Conservation (phyloP, 2,888 invertebrate species). For the Aleiodes testaceus region DNA sequence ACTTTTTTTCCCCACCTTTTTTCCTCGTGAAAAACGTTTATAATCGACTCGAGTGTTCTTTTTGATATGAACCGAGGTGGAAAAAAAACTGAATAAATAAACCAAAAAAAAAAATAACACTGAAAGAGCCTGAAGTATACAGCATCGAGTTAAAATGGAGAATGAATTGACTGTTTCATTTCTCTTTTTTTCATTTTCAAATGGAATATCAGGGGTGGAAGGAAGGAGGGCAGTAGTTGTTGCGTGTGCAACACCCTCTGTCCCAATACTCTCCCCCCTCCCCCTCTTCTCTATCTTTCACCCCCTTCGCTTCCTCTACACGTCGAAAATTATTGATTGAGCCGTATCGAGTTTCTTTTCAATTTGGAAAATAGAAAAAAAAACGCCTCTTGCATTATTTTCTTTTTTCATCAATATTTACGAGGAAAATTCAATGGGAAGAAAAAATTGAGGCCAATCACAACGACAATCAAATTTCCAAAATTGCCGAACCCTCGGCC, state of each 20-base stretch:
- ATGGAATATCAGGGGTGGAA: conserved; percentile 26
- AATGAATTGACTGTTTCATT: conserved; percentile 26
- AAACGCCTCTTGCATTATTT: neutral
- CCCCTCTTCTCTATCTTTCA: conserved; percentile 52
- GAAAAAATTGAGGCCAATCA: conserved; percentile 25
- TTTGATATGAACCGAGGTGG: conserved; percentile 16
- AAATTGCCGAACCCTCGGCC: neutral
- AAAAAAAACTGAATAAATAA: conserved; percentile 4
- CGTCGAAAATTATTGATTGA: conserved; percentile 30
- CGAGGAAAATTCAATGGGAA: conserved; percentile 1
- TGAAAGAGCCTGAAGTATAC: neutral
- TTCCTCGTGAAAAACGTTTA: conserved; percentile 14
- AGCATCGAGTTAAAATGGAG: conserved; percentile 25
- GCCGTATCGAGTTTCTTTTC: conserved; percentile 24
- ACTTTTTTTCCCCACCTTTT: neutral
- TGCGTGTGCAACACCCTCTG: conserved; percentile 44
- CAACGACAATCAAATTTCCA: conserved; percentile 5
- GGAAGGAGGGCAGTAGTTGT: conserved; percentile 32
- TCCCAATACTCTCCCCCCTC: conserved; percentile 51
- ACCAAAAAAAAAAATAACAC: neutral
- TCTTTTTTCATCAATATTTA: conserved; percentile 26
- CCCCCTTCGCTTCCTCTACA: conserved; percentile 44
- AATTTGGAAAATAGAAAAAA: too few species aligned
- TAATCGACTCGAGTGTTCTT: conserved; percentile 37
- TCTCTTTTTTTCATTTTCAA: conserved; percentile 12